A percentile compares a stretch with the other conserved stretches of the same genome.
Conservation (phyloP, 2,113 vertebrate species). For the Phylloscopus trochiloides region DNA sequence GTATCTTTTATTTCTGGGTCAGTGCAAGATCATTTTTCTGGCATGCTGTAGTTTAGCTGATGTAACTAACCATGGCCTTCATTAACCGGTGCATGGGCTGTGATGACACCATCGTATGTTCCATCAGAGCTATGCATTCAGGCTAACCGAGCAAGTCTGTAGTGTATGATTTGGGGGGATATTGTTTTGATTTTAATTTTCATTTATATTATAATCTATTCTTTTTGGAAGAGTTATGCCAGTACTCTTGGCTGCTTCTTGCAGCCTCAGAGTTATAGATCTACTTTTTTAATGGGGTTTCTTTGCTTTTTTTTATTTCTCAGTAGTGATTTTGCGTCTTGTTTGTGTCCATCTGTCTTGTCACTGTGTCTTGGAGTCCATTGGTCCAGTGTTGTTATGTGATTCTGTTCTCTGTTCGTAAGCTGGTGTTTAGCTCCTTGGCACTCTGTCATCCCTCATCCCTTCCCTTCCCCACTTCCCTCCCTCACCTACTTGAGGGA, state of each 20-base stretch:
- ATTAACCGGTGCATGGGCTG: constrained; percentile 82
- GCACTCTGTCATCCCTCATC: background rate
- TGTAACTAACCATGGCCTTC: constrained; percentile 74
- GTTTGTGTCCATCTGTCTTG: constrained; percentile 68
- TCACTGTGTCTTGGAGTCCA: constrained; percentile 71
- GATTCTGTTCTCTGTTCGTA: constrained; percentile 94
- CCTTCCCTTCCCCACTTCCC: constrained; percentile 2
- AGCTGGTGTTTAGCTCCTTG: constrained; percentile 71
- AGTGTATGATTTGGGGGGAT: constrained; percentile 67
- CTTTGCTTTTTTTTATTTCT: constrained; percentile 42
- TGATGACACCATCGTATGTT: constrained; percentile 79
- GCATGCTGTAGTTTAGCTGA: constrained; percentile 84
- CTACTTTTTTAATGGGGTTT: constrained; percentile 36
- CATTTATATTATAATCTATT: constrained; percentile 45
- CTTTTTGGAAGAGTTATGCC: constrained; percentile 53
- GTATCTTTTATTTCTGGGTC: constrained; percentile 80
- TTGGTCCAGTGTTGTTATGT: constrained; percentile 72
- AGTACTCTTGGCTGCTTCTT: constrained; percentile 53
- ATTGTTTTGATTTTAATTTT: constrained; percentile 48
- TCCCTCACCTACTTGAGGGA: constrained; percentile 19
- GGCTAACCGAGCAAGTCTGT: constrained; percentile 73
- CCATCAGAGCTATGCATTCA: constrained; percentile 77
- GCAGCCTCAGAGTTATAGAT: constrained; percentile 27
- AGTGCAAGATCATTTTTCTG: constrained; percentile 81
- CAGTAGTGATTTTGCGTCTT: constrained; percentile 59